Conservation (phyloP, 2,888 invertebrate species). For the Acleris emargana region DNA sequence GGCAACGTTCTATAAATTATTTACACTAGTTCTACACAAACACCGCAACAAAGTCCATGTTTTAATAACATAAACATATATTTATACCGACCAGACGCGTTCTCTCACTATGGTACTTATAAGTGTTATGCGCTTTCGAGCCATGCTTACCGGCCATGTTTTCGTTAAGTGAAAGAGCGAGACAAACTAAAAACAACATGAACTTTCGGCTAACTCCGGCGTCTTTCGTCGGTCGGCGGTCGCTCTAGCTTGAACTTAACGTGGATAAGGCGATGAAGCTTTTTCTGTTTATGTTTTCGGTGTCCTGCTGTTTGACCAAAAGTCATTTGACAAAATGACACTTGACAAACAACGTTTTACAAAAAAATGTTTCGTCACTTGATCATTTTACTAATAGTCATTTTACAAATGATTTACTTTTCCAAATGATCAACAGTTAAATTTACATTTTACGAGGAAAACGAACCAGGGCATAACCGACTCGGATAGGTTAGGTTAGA, state of each 20-base stretch:
- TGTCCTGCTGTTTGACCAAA: too few species aligned
- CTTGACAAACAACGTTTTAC: too few species aligned
- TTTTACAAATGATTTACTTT: too few species aligned
- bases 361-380: too few species aligned
- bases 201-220: slow-evolving; percentile 71
- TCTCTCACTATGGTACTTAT: slow-evolving; percentile 47
- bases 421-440: too few species aligned
- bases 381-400: too few species aligned
- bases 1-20: slow-evolving; percentile 34
- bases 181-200: slow-evolving; percentile 71
- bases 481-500: too few species aligned
- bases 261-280: slow-evolving; percentile 42
- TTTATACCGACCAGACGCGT: slow-evolving; percentile 44
- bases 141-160: slow-evolving; percentile 56
- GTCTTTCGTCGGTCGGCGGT: slow-evolving; percentile 58
- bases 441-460: too few species aligned
- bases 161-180: slow-evolving; percentile 68
- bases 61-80: slow-evolving; percentile 60
- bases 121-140: slow-evolving; percentile 55
- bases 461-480: too few species aligned
- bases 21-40: slow-evolving; percentile 56
- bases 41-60: slow-evolving; percentile 62
- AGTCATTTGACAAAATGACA: too few species aligned
- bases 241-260: slow-evolving; percentile 53
- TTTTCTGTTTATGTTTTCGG: not conserved